Evolutionary conservation across 2,888 invertebrate species (phyloP), one percentile per base, ranked within the genome.

Genomic region (Mesorhabditis sp.): DNA sequence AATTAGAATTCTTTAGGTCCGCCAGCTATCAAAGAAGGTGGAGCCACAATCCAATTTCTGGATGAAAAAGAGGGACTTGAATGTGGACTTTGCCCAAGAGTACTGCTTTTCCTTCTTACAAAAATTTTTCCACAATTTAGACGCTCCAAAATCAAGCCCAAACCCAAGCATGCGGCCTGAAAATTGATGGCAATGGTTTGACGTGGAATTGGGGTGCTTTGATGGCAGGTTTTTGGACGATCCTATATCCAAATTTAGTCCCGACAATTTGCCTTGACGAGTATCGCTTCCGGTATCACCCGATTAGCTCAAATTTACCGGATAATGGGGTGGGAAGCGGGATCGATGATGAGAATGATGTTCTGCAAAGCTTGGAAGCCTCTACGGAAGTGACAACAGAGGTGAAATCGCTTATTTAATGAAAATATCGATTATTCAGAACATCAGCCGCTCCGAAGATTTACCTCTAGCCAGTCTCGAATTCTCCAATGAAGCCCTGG

Each of bases 131-230:
- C 5, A 70, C n/a, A 6, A 61, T 45, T 70, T 43, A 44, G n/a
- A 4, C 28, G n/a, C 43, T 62, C 28, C 28, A 28, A 28, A 67
- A 67, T 67, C 63, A 62, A 62, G 28, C 2, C 28, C 28, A 76
- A 65, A 74, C 82, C 10, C 74, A 73, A 50, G 83, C 83, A 4
- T 83, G 83, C 72, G 83, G 81, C 6, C 71, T 81, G n/a, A 77
- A 80, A 70, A 71, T 77, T 5, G 67, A 71, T 43, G 74, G 72
- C 43, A 80, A 81, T 66, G 72, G 72, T 4, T 70, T 75, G 81
- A 79, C 7, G 72, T 72, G 15, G 68, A 70, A 45, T 69, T 79
- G 28, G 69, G 71, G 6, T 79, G 79, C 68, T 79, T 76, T 70
- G 75, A 76, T 67, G 67, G 79, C 76, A 41, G 10, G 42, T 67